Evolutionary conservation across 2,888 invertebrate genomes (phyloP).

Genomic region (Macrosiphum euphorbiae): DNA sequence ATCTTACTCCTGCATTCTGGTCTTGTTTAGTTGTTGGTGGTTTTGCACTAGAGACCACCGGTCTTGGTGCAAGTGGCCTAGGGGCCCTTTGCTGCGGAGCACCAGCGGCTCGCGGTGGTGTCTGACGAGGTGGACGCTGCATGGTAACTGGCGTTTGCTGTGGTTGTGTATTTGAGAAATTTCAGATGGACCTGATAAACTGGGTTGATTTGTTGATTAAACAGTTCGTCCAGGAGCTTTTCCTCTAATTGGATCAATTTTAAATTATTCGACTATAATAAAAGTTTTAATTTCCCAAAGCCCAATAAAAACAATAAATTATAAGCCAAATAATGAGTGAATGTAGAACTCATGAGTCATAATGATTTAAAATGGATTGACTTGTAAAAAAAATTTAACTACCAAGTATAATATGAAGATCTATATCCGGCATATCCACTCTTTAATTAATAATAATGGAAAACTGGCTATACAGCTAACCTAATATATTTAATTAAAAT

Average conservation of each 20-base stretch:
- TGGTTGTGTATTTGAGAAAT: neutral
- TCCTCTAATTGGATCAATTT: conserved; percentile 37
- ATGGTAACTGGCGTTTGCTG: neutral
- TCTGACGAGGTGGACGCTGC: conserved; percentile 16
- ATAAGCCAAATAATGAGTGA: neutral
- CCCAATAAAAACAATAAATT: neutral
- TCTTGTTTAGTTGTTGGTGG: conserved; percentile 66
- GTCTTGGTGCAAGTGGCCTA: neutral
- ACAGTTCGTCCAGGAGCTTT: conserved; percentile 2
- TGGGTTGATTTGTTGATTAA: neutral
- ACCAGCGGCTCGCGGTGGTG: neutral
- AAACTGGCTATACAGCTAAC: too few species aligned
- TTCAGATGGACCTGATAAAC: neutral
- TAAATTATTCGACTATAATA: neutral
- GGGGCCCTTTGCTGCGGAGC: neutral
- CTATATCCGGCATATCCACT: too few species aligned
- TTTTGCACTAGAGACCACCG: neutral
- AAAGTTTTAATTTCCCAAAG: neutral
- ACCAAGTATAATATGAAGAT: too few species aligned
- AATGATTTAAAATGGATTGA: neutral
- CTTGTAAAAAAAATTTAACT: neutral
- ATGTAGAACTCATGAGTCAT: too few species aligned
- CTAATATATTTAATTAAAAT: too few species aligned
- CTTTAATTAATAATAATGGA: too few species aligned
- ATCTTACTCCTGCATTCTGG: conserved; percentile 31